phyloP scores from a whole-genome alignment of 2,888 invertebrate genomes.

The Oligia latruncula region DNA sequence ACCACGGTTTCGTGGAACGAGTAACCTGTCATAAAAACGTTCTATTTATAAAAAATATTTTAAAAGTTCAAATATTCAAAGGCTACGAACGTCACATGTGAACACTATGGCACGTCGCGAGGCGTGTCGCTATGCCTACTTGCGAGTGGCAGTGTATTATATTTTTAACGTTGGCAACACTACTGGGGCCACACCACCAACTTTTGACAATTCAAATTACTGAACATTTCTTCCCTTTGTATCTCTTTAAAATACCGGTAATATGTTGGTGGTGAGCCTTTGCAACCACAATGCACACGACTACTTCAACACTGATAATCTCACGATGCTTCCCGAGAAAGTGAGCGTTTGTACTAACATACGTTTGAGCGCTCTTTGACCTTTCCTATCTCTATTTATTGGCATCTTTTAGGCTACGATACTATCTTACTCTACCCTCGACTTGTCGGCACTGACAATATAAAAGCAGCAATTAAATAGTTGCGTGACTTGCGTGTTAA shows the following conservation, averaged over 20 bases:
- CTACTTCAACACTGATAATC: constrained; percentile 53
- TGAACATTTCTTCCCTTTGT: background rate
- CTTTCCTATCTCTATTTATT: constrained; percentile 16
- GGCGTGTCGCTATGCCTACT: constrained; percentile 56
- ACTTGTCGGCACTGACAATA: constrained; percentile 9
- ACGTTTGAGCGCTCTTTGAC: constrained; percentile 20
- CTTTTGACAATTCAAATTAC: constrained; percentile 20
- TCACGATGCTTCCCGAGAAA: constrained; percentile 47
- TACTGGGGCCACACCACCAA: constrained; percentile 40
- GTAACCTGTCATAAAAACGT: constrained; percentile 55
- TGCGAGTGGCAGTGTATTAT: constrained; percentile 61
- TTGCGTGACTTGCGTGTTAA: constrained; percentile 27
- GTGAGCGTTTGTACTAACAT: constrained; percentile 49
- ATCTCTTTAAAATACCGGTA: background rate
- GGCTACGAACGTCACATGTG: constrained; percentile 59
- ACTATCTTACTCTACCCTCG: constrained; percentile 14
- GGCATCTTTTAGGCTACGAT: constrained; percentile 25
- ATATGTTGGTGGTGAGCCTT: constrained; percentile 33
- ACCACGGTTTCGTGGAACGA: constrained; percentile 60
- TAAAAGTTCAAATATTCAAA: constrained; percentile 55
- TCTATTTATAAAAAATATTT: constrained; percentile 59
- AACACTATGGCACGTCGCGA: constrained; percentile 60
- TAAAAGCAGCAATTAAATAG: constrained; percentile 32
- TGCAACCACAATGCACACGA: constrained; percentile 50
- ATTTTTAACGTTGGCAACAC: constrained; percentile 57